Conservation (phyloP, 2,113 vertebrate species). For the Emberiza fucata region DNA sequence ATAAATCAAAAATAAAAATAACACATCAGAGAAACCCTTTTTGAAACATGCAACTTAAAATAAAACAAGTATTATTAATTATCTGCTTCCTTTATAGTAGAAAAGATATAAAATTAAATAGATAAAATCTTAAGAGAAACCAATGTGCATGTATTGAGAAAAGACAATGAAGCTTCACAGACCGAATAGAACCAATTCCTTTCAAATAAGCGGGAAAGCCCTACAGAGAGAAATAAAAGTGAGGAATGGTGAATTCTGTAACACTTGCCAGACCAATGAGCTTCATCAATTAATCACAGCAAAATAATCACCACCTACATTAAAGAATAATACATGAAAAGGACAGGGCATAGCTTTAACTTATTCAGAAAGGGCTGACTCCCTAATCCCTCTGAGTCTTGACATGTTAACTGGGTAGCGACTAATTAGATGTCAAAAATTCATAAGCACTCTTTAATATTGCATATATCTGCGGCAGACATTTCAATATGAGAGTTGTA, state of each 20-base stretch:
- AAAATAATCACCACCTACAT: constrained; percentile 96
- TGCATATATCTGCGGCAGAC: constrained; percentile 97
- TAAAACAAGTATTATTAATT: constrained; percentile 35
- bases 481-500: constrained; percentile 97
- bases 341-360: constrained; percentile 85
- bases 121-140: constrained; percentile 5
- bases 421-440: constrained; percentile 99
- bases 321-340: constrained; percentile 94
- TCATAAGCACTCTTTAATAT: constrained; percentile 99
- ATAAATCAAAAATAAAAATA: not conserved
- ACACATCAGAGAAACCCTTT: not conserved
- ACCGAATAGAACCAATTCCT: constrained; percentile 49
- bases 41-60: not conserved
- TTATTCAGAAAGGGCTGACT: constrained; percentile 92
- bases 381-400: constrained; percentile 89
- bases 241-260: constrained; percentile 73
- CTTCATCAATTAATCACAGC: constrained; percentile 98
- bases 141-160: not conserved
- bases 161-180: constrained; percentile 9
- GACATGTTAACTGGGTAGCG: constrained; percentile 97
- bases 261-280: constrained; percentile 83
- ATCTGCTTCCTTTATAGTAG: not conserved
- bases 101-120: not conserved
- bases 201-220: constrained; percentile 50
- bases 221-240: constrained; percentile 71